These are phyloP conservation scores for Rafetus swinhoei DNA, from an alignment of 2,113 vertebrate species.

Conservation along the genomic window DNA sequence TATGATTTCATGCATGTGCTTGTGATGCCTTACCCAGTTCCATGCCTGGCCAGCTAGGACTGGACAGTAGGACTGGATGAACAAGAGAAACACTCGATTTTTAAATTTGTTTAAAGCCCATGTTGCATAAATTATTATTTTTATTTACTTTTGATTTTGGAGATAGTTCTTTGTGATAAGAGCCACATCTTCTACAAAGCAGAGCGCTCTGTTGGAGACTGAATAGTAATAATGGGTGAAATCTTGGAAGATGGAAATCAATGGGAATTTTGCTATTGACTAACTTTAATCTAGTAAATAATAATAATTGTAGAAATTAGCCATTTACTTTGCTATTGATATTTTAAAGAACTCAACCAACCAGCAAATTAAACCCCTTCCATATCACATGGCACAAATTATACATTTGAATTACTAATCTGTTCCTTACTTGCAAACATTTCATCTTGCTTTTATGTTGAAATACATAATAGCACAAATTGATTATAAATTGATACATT, in stretches of 20 bases:
- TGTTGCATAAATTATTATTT: not conserved
- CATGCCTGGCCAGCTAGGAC: rapidly evolving
- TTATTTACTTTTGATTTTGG: not conserved
- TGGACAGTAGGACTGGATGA: not conserved
- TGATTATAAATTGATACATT: rapidly evolving
- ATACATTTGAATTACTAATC: not conserved
- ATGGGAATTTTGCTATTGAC: not conserved
- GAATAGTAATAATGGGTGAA: not conserved
- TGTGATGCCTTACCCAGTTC: not conserved
- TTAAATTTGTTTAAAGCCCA: not conserved
- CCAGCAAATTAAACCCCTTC: not conserved
- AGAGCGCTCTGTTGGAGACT: not conserved
- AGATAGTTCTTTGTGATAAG: not conserved
- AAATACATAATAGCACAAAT: rapidly evolving
- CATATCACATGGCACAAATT: not conserved
- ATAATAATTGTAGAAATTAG: not conserved
- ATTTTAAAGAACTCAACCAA: not conserved
- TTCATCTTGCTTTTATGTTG: not conserved
- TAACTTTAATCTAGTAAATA: not conserved
- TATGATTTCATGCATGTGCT: not conserved
- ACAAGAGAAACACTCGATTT: not conserved
- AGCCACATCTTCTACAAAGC: not conserved
- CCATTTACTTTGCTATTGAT: not conserved
- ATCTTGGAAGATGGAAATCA: not conserved
- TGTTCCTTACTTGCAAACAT: not conserved